Percentiles rank a stretch among this genome's conserved stretches.
These are phyloP conservation scores for Alviniconcha marisindica DNA, from an alignment of 1,140 invertebrate genomes.

Conservation along the genomic window DNA sequence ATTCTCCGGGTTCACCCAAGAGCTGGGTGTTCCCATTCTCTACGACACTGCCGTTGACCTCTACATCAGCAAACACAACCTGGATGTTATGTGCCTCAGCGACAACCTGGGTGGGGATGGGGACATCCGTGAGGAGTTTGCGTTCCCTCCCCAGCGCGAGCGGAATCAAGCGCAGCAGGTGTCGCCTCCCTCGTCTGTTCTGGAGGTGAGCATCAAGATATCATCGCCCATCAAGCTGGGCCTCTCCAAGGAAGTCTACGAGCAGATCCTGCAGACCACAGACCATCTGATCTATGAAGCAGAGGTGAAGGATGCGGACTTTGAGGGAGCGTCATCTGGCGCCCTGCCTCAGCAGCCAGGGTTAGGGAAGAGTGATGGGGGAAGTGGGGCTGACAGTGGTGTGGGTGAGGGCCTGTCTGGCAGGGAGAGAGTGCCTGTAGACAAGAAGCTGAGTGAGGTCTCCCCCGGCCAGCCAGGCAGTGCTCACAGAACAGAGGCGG, in stretches of 20 bases:
- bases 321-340: not conserved
- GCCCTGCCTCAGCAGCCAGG: not conserved
- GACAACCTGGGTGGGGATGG: not conserved
- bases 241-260: slow-evolving; percentile 89
- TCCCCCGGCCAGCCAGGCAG: not conserved
- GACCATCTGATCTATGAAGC: slow-evolving; percentile 73
- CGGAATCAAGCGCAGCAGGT: not conserved
- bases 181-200: slow-evolving; percentile 27
- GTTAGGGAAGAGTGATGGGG: not conserved
- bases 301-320: slow-evolving; percentile 27
- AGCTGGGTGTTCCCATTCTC: slow-evolving; percentile 63
- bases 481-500: not conserved
- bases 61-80: slow-evolving; percentile 69
- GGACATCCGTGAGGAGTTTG: not conserved
- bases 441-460: not conserved
- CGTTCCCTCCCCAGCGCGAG: not conserved
- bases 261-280: slow-evolving; percentile 87
- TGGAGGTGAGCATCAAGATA: slow-evolving; percentile 86
- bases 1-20: slow-evolving; percentile 49
- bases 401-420: not conserved
- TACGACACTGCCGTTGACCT: slow-evolving; percentile 89
- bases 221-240: slow-evolving; percentile 90
- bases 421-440: not conserved
- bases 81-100: slow-evolving; percentile 46
- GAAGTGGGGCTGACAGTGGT: not conserved